These are phyloP conservation scores for Clarias platycephalus DNA, from an alignment of 2,797 vertebrate species.

Conservation along the genomic window DNA sequence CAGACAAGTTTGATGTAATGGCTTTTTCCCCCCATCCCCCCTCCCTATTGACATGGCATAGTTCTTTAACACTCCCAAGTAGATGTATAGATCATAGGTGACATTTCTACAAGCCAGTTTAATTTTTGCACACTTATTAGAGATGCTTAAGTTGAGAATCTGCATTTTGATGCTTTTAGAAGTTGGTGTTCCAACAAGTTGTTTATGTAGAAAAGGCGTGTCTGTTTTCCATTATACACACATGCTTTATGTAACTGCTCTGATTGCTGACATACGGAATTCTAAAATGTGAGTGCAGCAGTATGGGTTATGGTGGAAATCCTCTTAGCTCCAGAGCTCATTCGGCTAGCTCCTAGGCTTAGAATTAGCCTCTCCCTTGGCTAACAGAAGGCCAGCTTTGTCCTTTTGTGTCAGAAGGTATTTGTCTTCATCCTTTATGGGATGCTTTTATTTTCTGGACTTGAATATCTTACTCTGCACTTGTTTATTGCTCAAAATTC, in stretches of 20 bases:
- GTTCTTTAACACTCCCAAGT: not conserved
- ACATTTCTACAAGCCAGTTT: not conserved
- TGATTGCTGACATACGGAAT: constrained; percentile 7
- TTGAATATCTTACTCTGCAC: not conserved
- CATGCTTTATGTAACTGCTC: constrained; percentile 30
- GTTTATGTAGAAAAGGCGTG: constrained; percentile 25
- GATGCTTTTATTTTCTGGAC: not conserved
- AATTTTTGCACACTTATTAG: not conserved
- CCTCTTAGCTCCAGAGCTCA: constrained; percentile 69
- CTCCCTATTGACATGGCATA: not conserved
- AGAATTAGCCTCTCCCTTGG: constrained; percentile 54
- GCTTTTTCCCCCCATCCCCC: fast-evolving
- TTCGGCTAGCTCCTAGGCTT: constrained; percentile 58
- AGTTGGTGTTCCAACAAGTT: constrained; percentile 17
- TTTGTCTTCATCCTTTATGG: constrained; percentile 9
- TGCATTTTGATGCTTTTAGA: not conserved
- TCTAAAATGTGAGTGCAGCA: constrained; percentile 19
- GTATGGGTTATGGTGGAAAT: constrained; percentile 67
- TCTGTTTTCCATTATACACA: constrained; percentile 49
- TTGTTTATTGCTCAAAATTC: not conserved
- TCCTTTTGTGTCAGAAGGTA: constrained; percentile 34
- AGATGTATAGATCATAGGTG: not conserved
- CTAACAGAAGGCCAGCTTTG: constrained; percentile 34
- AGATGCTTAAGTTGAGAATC: not conserved
- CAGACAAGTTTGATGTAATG: not conserved